These are phyloP conservation scores for Heteractis magnifica DNA, from an alignment of 92 coral and sea anemone species.

Conservation along the genomic window DNA sequence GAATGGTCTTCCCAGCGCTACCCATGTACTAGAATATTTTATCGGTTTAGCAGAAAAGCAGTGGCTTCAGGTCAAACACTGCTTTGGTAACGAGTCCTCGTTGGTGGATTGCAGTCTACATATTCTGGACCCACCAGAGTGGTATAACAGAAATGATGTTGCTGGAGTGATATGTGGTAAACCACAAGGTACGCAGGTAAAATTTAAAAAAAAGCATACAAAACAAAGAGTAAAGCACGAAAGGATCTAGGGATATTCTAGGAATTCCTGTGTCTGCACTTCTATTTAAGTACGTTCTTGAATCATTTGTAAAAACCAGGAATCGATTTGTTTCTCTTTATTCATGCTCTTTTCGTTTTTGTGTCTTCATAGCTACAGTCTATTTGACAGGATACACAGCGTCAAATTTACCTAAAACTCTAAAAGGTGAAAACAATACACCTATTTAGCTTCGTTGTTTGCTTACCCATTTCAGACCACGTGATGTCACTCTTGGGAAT, in stretches of 20 bases:
- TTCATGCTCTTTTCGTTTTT: neutral
- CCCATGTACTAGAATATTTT: neutral
- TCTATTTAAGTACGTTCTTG: no score
- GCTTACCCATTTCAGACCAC: no score
- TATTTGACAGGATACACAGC: neutral
- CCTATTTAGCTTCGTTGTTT: no score
- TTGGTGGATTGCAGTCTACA: neutral
- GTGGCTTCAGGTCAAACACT: neutral
- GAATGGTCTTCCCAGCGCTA: neutral
- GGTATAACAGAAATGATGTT: neutral
- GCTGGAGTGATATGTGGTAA: neutral
- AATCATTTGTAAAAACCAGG: neutral
- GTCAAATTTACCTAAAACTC: neutral
- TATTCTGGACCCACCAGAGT: neutral
- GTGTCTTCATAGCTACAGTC: neutral
- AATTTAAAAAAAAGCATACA: no score
- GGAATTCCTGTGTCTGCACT: no score
- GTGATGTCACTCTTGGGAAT: no score
- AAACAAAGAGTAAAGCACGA: no score
- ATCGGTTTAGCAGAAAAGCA: neutral
- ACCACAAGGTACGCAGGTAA: neutral
- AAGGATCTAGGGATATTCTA: no score
- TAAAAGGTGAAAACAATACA: no score
- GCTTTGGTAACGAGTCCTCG: conserved; percentile 6
- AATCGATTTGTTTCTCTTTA: neutral